Base-by-base conservation (phyloP, 1,140 invertebrate genomes). In the Sitobion miscanthi region DNA sequence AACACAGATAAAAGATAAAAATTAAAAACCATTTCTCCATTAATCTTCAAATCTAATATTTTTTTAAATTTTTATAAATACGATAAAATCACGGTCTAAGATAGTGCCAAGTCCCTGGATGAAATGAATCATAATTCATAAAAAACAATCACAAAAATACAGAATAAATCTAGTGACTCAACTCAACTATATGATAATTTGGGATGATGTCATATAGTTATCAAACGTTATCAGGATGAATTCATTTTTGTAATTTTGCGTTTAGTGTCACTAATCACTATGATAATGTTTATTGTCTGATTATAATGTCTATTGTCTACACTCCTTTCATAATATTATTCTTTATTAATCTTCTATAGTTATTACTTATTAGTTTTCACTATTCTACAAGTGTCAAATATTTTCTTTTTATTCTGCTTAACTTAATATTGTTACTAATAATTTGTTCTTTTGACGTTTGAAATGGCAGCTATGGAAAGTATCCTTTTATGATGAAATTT, bases 401-500 rank as follows among this genome's bases (percentile, higher is more conserved):
- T 85, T 45, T 83, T 42, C 82, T 42, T 85, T 85, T 11, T 30
- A 85, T 85, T 45, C 3, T 45, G 23, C 9, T 85, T 14, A 25
- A 11, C 17, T 35, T 9, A 1, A 17, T 17, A 30, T 38, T 82
- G 83, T 85, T 1, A 85, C 30, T 25, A n/a, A 62, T 69, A 54
- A 90, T 45, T 11, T 23, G 2, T 69, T 45, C 7, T 57, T 62
- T 90, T 30, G 38, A 3, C 14, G 54, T 30, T 49, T 86, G 35
- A 42, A 42, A 93, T 86, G 35, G 8, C 93, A 90, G 88, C 49
- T 5, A 94, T 94, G 94, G 94, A 94, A 87, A 94, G 94, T 94
- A 94, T 94, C 94, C 94, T 94, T 94, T 94, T 57, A 49, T n/a
- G 42, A 47, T 8, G 5, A 90, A n/a, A 90, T 69, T 30, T 4